Evolutionary conservation across 2,113 vertebrate genomes (phyloP).

Genomic region (Lasiurus borealis): DNA sequence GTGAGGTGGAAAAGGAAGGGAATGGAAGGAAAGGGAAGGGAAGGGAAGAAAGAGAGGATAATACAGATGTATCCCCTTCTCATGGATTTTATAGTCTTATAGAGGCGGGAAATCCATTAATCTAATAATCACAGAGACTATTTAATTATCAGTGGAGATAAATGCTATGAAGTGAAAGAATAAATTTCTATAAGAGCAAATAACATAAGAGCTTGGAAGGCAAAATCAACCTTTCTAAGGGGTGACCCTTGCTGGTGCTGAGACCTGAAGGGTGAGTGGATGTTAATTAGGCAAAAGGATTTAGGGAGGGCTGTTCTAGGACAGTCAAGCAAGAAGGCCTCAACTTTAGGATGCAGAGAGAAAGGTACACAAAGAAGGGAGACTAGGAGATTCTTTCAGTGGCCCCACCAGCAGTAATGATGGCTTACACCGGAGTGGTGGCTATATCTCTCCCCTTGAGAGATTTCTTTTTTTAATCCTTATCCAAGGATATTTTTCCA

Average conservation of each 20-base stretch:
- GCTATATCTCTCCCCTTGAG: neutral
- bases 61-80: neutral
- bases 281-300: neutral
- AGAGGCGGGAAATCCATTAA: neutral
- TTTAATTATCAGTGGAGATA: neutral
- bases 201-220: neutral
- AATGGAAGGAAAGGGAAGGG: neutral
- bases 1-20: neutral
- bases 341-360: neutral
- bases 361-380: neutral
- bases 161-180: conserved; percentile 2
- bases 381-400: neutral
- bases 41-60: neutral
- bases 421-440: neutral
- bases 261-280: neutral
- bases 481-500: too few species aligned
- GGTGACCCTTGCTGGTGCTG: neutral
- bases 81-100: neutral
- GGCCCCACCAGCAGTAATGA: neutral
- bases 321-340: neutral
- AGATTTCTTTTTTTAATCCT: too few species aligned
- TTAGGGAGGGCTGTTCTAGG: neutral
- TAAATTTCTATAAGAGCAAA: neutral
- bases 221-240: neutral
- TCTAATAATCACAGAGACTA: neutral